A percentile compares a stretch with the other conserved stretches of the same genome.
Evolutionary conservation across 2,888 invertebrate species (phyloP).

Genomic region (Abscondita cerata): DNA sequence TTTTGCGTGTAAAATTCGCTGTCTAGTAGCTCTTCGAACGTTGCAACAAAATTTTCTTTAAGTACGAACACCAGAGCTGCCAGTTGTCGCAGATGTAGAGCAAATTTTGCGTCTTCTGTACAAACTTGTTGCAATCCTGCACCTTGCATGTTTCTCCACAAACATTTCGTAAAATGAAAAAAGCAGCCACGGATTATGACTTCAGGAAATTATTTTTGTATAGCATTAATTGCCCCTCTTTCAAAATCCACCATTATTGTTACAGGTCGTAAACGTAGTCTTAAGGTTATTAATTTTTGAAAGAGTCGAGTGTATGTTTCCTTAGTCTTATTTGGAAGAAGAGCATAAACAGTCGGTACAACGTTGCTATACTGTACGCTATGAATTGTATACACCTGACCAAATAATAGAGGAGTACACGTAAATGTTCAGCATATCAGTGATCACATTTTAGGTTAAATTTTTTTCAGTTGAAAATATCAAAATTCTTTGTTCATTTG

Average conservation of each 20-base stretch:
- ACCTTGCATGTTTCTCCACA: slow-evolving; percentile 26
- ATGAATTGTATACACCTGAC: no score
- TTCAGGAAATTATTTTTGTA: slow-evolving; percentile 13
- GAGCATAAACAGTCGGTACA: no score
- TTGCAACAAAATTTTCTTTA: slow-evolving; percentile 13
- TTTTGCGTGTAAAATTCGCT: slow-evolving; percentile 16
- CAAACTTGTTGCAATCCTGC: slow-evolving; percentile 18
- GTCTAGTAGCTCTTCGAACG: slow-evolving; percentile 14
- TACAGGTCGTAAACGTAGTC: slow-evolving; percentile 7
- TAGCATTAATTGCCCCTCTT: slow-evolving; percentile 17
- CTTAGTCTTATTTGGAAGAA: no score
- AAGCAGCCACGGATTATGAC: slow-evolving; percentile 19
- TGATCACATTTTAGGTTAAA: background rate
- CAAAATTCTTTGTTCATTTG: no score
- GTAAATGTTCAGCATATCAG: slow-evolving; percentile 9
- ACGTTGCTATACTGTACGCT: no score
- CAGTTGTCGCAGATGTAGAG: slow-evolving; percentile 27
- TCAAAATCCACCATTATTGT: slow-evolving; percentile 27
- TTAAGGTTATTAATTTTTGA: slow-evolving; percentile 18
- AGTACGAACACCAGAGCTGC: slow-evolving; percentile 16
- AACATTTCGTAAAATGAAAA: slow-evolving; percentile 32
- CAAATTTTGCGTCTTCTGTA: slow-evolving; percentile 24
- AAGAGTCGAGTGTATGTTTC: no score
- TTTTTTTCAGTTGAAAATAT: no score
- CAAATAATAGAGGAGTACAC: no score